Base-by-base conservation (phyloP, 2,888 invertebrate genomes). In the Leucoptera coffeella region DNA sequence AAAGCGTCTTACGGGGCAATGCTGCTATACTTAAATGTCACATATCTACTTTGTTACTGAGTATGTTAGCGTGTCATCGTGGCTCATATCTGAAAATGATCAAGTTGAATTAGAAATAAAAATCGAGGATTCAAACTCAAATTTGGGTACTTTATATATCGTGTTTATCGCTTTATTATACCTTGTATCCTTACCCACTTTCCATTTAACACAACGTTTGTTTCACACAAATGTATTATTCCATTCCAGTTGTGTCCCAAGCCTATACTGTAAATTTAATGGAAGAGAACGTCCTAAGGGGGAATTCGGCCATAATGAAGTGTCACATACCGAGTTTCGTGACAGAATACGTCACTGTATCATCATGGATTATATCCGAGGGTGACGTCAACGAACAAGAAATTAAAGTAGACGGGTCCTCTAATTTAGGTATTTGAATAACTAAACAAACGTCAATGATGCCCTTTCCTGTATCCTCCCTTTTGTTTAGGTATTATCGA, bases 31-130 rank as follows among this genome's bases (percentile, higher is more conserved):
- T 91, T 47, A 90, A 91, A 75, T 91, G 91, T 74, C 88, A 89
- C 67, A 89, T 91, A 60, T 90, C 91, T 44, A 88, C 88, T 91
- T 91, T 73, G 89, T 91, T 45, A 85, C 88, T 46, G 90, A 91
- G 74, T 90, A 87, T 65, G 89, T 91, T 43, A 77, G 75, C 47
- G 86, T 91, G 39, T 80, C 82, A 39, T 83, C 87, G 47, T 91
- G 91, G 91, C 75, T 87, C 48, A 82, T 82, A 60, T 78, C 81
- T 50, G 79, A 77, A 47, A 67, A 71, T 17, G 32, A 35, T 19
- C 27, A 26, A 14, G 29, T 47, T 44, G 50, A 43, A 26, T 29
- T 27, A 23, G 34, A 34, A 29, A 32, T 32, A 20, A 27, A 22
- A 17, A 9, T 14, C 7, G 26, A 26, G n/a, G 24, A 26, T n/a